Percentiles rank a stretch among this genome's conserved stretches.
These are phyloP conservation scores for Vulpes vulpes DNA, from an alignment of 2,113 vertebrate genomes.

Conservation along the genomic window DNA sequence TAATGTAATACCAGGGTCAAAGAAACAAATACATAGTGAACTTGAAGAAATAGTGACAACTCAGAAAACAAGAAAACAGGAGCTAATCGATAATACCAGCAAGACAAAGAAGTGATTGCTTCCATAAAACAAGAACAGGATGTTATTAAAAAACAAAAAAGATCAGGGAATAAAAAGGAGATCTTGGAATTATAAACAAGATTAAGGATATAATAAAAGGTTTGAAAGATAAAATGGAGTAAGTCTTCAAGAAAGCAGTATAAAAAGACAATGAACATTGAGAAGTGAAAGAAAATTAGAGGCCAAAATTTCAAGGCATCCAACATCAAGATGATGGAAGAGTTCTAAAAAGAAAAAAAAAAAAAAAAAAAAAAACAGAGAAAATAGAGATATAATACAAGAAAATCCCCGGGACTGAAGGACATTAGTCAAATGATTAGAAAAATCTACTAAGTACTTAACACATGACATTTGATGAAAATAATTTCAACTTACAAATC, in stretches of 20 bases:
- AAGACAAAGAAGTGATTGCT: neutral
- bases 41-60: neutral
- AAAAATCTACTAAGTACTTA: neutral
- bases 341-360: neutral
- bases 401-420: neutral
- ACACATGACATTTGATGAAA: neutral
- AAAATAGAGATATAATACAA: neutral
- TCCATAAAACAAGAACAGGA: neutral
- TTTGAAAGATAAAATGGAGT: neutral
- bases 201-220: neutral
- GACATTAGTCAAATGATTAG: neutral
- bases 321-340: neutral
- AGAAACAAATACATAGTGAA: neutral
- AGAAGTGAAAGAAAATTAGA: neutral
- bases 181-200: neutral
- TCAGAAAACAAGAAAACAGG: neutral
- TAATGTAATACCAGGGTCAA: neutral
- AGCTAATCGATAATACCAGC: neutral
- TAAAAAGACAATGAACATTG: neutral
- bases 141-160: neutral
- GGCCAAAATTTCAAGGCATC: neutral
- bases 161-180: neutral
- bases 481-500: constrained; percentile 10
- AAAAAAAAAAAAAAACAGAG: neutral
- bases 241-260: neutral